Conservation (phyloP, 2,888 invertebrate genomes). For the Parnassius glacialis region DNA sequence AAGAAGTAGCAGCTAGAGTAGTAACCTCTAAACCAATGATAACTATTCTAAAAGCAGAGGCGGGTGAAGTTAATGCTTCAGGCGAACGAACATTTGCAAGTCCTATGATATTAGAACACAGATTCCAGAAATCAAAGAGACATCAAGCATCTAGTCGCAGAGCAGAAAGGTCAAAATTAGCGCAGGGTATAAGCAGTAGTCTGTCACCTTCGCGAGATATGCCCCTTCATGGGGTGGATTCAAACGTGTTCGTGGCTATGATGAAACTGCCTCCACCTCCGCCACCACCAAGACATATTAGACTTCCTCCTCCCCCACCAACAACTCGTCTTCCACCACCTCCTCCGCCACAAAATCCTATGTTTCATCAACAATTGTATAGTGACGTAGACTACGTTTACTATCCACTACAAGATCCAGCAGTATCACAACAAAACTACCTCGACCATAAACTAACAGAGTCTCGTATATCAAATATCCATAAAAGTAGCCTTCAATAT, state of each 20-base stretch:
- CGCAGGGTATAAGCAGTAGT: slow-evolving; percentile 68
- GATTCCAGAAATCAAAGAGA: slow-evolving; percentile 74
- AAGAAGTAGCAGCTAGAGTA: slow-evolving; percentile 88
- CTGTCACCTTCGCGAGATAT: slow-evolving; percentile 73
- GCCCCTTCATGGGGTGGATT: slow-evolving; percentile 59
- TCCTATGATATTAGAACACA: slow-evolving; percentile 73
- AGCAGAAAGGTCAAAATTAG: slow-evolving; percentile 82
- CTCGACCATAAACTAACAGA: slow-evolving; percentile 93
- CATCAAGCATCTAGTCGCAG: slow-evolving; percentile 80
- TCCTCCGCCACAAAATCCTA: slow-evolving; percentile 90
- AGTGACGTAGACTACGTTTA: slow-evolving; percentile 96
- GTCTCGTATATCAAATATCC: slow-evolving; percentile 81
- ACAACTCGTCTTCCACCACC: slow-evolving; percentile 84
- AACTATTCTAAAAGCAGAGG: slow-evolving; percentile 88
- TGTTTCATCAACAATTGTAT: slow-evolving; percentile 93
- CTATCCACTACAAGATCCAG: slow-evolving; percentile 93
- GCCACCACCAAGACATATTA: slow-evolving; percentile 78
- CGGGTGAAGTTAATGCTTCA: slow-evolving; percentile 84
- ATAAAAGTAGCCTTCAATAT: slow-evolving; percentile 88
- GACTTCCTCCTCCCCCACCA: slow-evolving; percentile 86
- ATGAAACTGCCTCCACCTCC: slow-evolving; percentile 82
- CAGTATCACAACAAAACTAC: slow-evolving; percentile 94
- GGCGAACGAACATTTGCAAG: slow-evolving; percentile 80
- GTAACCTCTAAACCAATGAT: slow-evolving; percentile 89
- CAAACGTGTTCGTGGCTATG: slow-evolving; percentile 81